Evolutionary conservation across 2,888 invertebrate species (phyloP), one percentile per base, ranked within the genome.

Genomic region (Ceramica pisi): DNA sequence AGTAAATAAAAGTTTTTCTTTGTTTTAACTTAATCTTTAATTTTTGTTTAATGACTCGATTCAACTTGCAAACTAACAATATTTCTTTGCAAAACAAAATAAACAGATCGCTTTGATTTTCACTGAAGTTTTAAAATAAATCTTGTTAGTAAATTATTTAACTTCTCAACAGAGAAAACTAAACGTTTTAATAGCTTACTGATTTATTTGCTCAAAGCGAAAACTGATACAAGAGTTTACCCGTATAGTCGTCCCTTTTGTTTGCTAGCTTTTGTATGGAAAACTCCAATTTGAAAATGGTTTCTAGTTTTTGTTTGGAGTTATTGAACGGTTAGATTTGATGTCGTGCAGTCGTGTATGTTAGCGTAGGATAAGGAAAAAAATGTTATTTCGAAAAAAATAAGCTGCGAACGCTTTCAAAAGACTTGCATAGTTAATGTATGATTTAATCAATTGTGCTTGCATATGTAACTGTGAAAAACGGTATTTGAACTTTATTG

Each of bases 171-270:
- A 44, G 5, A 23, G 41, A 44, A 75, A 51, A 61, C n/a, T 51
- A 46, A 75, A 68, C 31, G 57, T 57, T 62, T 62, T 67, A 60
- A 56, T 44, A 44, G 57, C 26, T 61, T 16, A 21, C 35, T 44
- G 21, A 66, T 62, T n/a, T 53, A 67, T 60, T 66, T 12, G 44
- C 10, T 38, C 31, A 31, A 46, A 46, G 46, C 7, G 46, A 46
- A 19, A 57, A 44, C 35, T 57, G 57, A 68, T 57, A 53, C 53
- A 63, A 75, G 38, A 48, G 59, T 69, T 59, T 23, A 67, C 21
- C 64, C 21, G 26, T 41, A 38, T 23, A 55, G 60, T 61, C 19
- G n/a, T 55, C 26, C 44, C 35, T 77, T 41, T 75, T 75, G 69
- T 75, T 70, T 21, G 14, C 8, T 21, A 21, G 55, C 71, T 64